Evolutionary conservation across 1,140 invertebrate genomes (phyloP).

Genomic region (Lordiphosa mommai): DNA sequence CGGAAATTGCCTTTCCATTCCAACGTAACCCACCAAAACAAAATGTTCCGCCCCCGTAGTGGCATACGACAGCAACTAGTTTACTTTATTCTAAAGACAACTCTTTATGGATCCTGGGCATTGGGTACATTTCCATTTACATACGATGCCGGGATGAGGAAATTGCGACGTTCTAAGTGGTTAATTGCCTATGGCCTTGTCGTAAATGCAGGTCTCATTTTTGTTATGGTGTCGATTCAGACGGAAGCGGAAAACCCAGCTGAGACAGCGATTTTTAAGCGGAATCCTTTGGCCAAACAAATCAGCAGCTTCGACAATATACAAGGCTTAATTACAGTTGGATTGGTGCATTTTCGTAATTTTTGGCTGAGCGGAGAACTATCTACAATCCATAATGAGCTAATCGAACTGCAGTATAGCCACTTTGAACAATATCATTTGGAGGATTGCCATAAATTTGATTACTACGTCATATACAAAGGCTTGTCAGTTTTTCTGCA

Average conservation of each 20-base stretch:
- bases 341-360: background rate
- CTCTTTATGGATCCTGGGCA: conserved; percentile 14
- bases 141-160: background rate
- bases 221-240: background rate
- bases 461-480: background rate
- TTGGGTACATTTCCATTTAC: conserved; percentile 29
- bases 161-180: conserved; percentile 7
- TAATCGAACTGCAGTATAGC: background rate
- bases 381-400: background rate
- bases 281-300: background rate
- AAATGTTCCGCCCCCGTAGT: conserved; percentile 9
- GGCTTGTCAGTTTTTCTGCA: background rate
- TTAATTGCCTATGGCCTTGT: conserved; percentile 21
- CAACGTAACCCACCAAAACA: background rate
- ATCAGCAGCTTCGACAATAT: background rate
- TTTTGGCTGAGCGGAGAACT: background rate
- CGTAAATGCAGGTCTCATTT: background rate
- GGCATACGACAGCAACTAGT: conserved; percentile 11
- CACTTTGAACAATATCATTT: background rate
- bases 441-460: background rate
- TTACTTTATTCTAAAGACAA: conserved; percentile 15
- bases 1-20: background rate
- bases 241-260: background rate
- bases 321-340: background rate
- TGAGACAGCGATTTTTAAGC: background rate